These are phyloP conservation scores for Chroicocephalus ridibundus DNA, from an alignment of 2,113 vertebrate genomes.

Conservation along the genomic window DNA sequence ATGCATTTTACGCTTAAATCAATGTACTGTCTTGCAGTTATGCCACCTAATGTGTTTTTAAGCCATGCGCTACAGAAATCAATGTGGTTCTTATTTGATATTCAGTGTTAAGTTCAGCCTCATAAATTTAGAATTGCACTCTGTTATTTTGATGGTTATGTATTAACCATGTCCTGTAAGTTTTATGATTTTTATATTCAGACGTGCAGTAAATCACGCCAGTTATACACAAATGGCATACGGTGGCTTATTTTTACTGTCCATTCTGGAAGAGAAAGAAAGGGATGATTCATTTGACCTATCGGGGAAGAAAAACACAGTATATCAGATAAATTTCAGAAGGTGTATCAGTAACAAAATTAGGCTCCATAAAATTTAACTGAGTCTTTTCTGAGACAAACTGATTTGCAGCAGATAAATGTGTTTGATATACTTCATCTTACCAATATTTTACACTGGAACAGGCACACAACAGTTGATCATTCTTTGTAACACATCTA, in stretches of 20 bases:
- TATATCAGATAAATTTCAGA: slow-evolving; percentile 65
- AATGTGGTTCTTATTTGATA: slow-evolving; percentile 89
- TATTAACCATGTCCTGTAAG: slow-evolving; percentile 82
- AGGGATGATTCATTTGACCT: slow-evolving; percentile 63
- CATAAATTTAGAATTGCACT: slow-evolving; percentile 90
- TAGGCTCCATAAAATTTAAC: slow-evolving; percentile 71
- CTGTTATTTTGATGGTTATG: slow-evolving; percentile 87
- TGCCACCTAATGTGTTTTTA: slow-evolving; percentile 94
- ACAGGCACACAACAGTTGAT: background rate
- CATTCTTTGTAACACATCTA: background rate
- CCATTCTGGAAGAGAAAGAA: slow-evolving; percentile 45
- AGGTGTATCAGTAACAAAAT: slow-evolving; percentile 61
- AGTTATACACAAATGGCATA: slow-evolving; percentile 63
- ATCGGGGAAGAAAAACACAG: slow-evolving; percentile 53
- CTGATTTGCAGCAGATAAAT: slow-evolving; percentile 61
- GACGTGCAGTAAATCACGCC: slow-evolving; percentile 80
- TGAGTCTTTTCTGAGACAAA: slow-evolving; percentile 58
- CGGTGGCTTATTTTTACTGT: slow-evolving; percentile 67
- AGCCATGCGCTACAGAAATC: slow-evolving; percentile 88
- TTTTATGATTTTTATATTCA: slow-evolving; percentile 86
- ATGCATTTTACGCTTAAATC: slow-evolving; percentile 87
- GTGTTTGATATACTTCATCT: slow-evolving; percentile 49
- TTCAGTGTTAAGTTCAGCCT: slow-evolving; percentile 83
- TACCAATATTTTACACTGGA: slow-evolving; percentile 34
- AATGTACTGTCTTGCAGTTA: slow-evolving; percentile 87